Evolutionary conservation across 2,797 vertebrate species (phyloP).

Genomic region (Cetoscarus ocellatus): DNA sequence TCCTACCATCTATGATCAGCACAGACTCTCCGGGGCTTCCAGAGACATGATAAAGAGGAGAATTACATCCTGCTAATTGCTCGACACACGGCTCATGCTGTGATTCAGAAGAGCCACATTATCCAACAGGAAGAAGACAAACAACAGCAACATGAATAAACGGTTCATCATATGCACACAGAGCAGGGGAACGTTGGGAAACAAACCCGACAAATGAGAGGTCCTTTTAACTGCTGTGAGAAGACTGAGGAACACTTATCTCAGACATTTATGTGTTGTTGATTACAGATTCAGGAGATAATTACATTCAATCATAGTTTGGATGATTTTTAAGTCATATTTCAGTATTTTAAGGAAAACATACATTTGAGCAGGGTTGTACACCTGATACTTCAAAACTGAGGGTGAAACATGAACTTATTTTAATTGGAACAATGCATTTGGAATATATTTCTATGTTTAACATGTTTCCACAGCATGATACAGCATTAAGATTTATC

Average conservation of each 20-base stretch:
- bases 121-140: slow-evolving; percentile 52
- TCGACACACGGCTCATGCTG: slow-evolving; percentile 35
- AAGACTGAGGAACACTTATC: slow-evolving; percentile 17
- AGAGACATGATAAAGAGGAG: slow-evolving; percentile 37
- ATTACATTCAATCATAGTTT: no score
- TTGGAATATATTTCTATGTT: no score
- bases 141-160: slow-evolving; percentile 36
- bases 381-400: no score
- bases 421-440: no score
- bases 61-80: slow-evolving; percentile 62
- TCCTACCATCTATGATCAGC: slow-evolving; percentile 51
- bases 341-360: no score
- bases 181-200: slow-evolving; percentile 15
- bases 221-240: slow-evolving; percentile 9
- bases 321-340: no score
- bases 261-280: slow-evolving; percentile 4
- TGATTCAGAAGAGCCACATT: slow-evolving; percentile 62
- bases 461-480: no score
- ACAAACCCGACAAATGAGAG: slow-evolving; percentile 4
- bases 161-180: slow-evolving; percentile 42
- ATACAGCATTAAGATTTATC: no score
- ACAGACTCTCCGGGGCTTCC: slow-evolving; percentile 26
- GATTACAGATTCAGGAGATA: no score
- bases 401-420: no score
- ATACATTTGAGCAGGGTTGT: no score